Evolutionary conservation across 2,888 invertebrate genomes (phyloP).

Genomic region (Scaptomyza cyrtandrae): DNA sequence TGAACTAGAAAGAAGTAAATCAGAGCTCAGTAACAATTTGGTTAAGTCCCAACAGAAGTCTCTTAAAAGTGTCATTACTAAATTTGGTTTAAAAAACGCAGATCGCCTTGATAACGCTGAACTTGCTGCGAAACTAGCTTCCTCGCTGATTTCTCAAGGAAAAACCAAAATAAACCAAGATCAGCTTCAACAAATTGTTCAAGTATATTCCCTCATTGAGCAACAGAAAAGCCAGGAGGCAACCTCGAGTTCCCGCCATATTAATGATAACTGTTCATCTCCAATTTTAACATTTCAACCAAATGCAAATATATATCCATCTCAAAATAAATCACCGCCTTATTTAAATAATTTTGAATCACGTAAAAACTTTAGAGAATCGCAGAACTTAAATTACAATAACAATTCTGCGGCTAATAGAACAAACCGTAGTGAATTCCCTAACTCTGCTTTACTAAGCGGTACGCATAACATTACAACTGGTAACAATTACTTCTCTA

Average conservation of each 20-base stretch:
- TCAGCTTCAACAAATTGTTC: constrained; percentile 91
- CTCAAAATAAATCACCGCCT: neutral
- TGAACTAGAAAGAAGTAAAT: constrained; percentile 2
- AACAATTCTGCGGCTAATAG: neutral
- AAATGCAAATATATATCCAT: neutral
- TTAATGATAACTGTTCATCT: neutral
- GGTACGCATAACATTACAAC: constrained; percentile 37
- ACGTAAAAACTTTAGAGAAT: neutral
- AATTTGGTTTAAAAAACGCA: constrained; percentile 7
- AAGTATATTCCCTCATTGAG: constrained; percentile 86
- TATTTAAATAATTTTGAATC: neutral
- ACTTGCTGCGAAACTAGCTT: constrained; percentile 90
- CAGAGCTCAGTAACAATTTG: neutral
- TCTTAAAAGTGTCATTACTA: no score
- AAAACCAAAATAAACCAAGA: constrained; percentile 92
- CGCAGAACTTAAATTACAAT: constrained; percentile 14
- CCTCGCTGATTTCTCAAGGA: constrained; percentile 91
- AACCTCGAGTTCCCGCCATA: neutral
- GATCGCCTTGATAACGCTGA: constrained; percentile 84
- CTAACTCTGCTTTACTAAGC: constrained; percentile 14
- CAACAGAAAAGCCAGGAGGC: constrained; percentile 72
- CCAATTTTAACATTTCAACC: neutral
- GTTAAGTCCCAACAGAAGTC: neutral
- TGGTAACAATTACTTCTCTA: constrained; percentile 34
- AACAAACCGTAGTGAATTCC: constrained; percentile 2